Evolutionary conservation across 2,113 vertebrate genomes (phyloP).

Genomic region (Oryzias woworae): DNA sequence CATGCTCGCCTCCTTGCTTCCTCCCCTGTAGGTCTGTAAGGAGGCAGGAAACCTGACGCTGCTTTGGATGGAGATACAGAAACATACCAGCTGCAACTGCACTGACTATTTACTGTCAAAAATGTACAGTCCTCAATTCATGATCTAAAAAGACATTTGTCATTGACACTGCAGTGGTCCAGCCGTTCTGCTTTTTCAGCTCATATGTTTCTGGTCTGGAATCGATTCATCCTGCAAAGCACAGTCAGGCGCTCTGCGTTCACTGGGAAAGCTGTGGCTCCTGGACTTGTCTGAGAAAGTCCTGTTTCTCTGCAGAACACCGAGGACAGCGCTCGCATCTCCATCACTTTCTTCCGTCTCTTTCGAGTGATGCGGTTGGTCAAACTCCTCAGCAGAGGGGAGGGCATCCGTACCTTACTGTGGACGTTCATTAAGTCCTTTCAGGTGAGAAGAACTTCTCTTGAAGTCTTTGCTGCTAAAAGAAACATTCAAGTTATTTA

Average conservation of each 20-base stretch:
- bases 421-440: conserved; percentile 99
- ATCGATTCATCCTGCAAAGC: conserved; percentile 55
- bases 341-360: conserved; percentile 99
- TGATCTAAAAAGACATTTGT: no score
- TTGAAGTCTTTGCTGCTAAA: not conserved
- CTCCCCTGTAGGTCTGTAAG: conserved; percentile 65
- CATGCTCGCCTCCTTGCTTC: conserved; percentile 73
- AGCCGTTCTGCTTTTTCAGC: conserved; percentile 19
- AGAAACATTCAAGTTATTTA: not conserved
- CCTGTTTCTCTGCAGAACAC: conserved; percentile 85
- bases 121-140: no score
- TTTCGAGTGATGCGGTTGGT: conserved; percentile 99
- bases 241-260: conserved; percentile 61
- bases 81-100: conserved; percentile 60
- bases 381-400: conserved; percentile 96
- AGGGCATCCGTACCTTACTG: conserved; percentile 95
- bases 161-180: not conserved
- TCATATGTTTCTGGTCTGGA: conserved; percentile 58
- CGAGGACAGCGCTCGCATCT: conserved; percentile 97
- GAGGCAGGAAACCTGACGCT: conserved; percentile 57
- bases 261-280: not conserved
- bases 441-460: conserved; percentile 81
- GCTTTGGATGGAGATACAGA: conserved; percentile 63
- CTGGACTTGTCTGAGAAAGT: conserved; percentile 70
- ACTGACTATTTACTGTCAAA: conserved; percentile 17